Base-by-base conservation (phyloP, 2,113 vertebrate species). In the Apistogramma diplotaenia region DNA sequence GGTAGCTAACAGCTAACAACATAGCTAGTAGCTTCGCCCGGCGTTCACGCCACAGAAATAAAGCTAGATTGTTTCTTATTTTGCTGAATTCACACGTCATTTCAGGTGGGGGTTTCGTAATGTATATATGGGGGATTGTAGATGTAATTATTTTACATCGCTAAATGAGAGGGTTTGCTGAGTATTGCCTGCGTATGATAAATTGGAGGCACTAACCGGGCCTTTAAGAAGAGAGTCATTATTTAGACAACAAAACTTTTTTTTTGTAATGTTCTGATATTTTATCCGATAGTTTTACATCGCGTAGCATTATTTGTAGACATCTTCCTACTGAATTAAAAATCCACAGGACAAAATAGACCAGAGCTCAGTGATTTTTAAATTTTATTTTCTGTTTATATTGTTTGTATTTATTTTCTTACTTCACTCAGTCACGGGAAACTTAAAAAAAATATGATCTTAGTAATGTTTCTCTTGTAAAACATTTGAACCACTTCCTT, bases 1-100 rank as follows among this genome's bases (percentile, higher is more conserved):
- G 60, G 83, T 90, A 91, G 90, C 87, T 2, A 51, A 56, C 75
- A 13, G 78, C 79, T 76, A 70, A 35, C 10, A 31, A 10, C 31
- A 3, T 9, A 35, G 21, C 40, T 9, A 58, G 43, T 31, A 29
- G 31, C 43, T 21, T 16, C 31, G 12, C 9, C 43, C 49, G 8
- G 13, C 55, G 21, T 11, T 5, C 19, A 2, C n/a, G 19, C 29
- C 12, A 29, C 46, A 55, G 16, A 70, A 29, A 51, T n/a, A 29
- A n/a, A 51, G 31, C 11, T 10, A 33, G 0, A 7, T 35, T 54
- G 70, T 73, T 54, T 54, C 7, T n/a, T 54, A 21, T 72, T n/a
- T 1, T 33, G 16, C 40, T 19, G 65, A 70, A 29, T 29, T 70
- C 16, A 16, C 40, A 43, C 43, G 15, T 16, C 5, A 13, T 43